phyloP scores from a whole-genome alignment of 1,140 invertebrate genomes.

The Caerostris extrusa region DNA sequence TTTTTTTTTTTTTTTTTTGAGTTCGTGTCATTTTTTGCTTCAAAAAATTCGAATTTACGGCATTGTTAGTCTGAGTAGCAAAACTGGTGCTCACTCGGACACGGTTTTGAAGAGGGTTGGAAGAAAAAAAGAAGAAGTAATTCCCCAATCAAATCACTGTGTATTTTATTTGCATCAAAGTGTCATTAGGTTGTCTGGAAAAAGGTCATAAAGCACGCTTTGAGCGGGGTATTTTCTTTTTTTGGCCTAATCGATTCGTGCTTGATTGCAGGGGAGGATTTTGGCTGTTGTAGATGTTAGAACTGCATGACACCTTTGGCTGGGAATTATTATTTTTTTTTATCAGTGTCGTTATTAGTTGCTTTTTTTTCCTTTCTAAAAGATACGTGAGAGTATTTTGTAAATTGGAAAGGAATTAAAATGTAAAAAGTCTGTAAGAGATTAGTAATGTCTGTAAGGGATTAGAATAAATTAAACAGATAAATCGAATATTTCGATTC shows the following conservation, averaged over 20 bases:
- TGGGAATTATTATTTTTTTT: too few relatives aligned
- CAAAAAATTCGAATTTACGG: slow-evolving; percentile 20
- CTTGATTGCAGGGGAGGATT: slow-evolving; percentile 13
- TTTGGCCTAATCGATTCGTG: background rate
- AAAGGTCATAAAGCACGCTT: background rate
- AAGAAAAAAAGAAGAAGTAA: background rate
- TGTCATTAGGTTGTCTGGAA: slow-evolving; percentile 10
- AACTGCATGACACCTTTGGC: background rate
- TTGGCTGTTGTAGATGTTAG: background rate
- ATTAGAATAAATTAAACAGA: too few relatives aligned
- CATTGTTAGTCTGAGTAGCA: slow-evolving; percentile 6
- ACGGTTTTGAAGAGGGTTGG: background rate
- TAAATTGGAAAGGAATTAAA: too few relatives aligned
- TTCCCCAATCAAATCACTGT: background rate
- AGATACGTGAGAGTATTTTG: too few relatives aligned
- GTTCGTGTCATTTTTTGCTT: too few relatives aligned
- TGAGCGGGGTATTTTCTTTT: background rate
- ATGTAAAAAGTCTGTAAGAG: too few relatives aligned
- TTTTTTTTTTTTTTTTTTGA: too few relatives aligned
- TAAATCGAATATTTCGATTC: too few relatives aligned
- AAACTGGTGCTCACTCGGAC: background rate
- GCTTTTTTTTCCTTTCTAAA: too few relatives aligned
- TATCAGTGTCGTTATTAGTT: too few relatives aligned
- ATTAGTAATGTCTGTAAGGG: too few relatives aligned
- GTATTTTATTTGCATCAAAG: slow-evolving; percentile 52